Evolutionary conservation across 2,888 invertebrate species (phyloP).

Genomic region (Drosophila nr. fundita): DNA sequence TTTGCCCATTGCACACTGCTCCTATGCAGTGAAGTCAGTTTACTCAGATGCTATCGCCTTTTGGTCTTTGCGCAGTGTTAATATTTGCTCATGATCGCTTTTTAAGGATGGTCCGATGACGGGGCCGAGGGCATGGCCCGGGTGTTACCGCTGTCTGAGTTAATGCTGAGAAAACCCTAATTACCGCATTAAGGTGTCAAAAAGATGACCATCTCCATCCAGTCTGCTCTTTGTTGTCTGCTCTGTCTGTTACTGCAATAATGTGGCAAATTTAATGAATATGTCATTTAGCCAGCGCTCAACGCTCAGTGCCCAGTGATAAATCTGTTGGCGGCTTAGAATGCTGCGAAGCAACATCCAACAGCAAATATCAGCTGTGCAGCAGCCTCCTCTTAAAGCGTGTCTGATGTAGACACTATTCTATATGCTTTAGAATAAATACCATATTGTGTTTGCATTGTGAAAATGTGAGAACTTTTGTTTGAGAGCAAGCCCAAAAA

Average conservation of each 20-base stretch:
- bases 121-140: slow-evolving; percentile 42
- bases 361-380: slow-evolving; percentile 18
- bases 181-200: slow-evolving; percentile 84
- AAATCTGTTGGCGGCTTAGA: slow-evolving; percentile 70
- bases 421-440: slow-evolving; percentile 10
- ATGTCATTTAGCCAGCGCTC: slow-evolving; percentile 76
- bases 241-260: slow-evolving; percentile 54
- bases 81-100: slow-evolving; percentile 79
- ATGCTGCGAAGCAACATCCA: slow-evolving; percentile 44
- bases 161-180: slow-evolving; percentile 78
- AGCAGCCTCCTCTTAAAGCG: slow-evolving; percentile 38
- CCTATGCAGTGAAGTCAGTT: slow-evolving; percentile 7
- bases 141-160: slow-evolving; percentile 60
- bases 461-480: slow-evolving; percentile 8
- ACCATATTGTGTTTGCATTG: slow-evolving; percentile 10
- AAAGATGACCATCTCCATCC: slow-evolving; percentile 76
- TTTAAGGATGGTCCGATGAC: slow-evolving; percentile 53
- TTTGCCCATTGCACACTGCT: slow-evolving; percentile 38
- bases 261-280: slow-evolving; percentile 80
- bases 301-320: slow-evolving; percentile 60
- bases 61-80: slow-evolving; percentile 71
- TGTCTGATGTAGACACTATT: slow-evolving; percentile 30
- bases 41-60: slow-evolving; percentile 30
- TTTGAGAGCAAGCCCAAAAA: background rate
- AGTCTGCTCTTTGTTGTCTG: slow-evolving; percentile 15